Percentiles rank a stretch among this genome's conserved stretches.
Evolutionary conservation across 2,888 invertebrate species (phyloP).

Genomic region (Drosophila melanosoma): DNA sequence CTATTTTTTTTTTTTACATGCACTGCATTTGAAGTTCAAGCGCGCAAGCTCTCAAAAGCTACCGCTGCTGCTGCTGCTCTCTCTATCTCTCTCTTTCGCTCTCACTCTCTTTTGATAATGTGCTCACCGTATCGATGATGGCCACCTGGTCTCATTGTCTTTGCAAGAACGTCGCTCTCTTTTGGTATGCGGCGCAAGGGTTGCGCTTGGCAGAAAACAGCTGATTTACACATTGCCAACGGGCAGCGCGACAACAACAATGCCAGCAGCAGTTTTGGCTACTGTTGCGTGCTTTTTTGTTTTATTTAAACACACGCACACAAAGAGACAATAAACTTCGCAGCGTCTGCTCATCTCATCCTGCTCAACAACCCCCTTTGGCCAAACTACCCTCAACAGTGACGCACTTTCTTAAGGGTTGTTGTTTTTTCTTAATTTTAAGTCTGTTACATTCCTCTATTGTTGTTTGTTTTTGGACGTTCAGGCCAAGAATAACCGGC

Average conservation of each 20-base stretch:
- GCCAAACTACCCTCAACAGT: slow-evolving; percentile 51
- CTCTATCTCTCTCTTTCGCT: slow-evolving; percentile 4
- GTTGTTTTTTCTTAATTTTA: slow-evolving; percentile 33
- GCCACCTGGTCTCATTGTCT: slow-evolving; percentile 46
- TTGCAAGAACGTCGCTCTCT: slow-evolving; percentile 17
- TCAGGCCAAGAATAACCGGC: slow-evolving; percentile 56
- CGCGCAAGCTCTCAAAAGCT: slow-evolving; percentile 61
- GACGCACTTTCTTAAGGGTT: slow-evolving; percentile 65
- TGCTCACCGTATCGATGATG: slow-evolving; percentile 17
- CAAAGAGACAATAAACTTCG: slow-evolving; percentile 32
- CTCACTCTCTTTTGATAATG: slow-evolving; percentile 13
- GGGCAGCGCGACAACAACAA: slow-evolving; percentile 6
- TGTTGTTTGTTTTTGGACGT: slow-evolving; percentile 20
- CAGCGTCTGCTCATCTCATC: slow-evolving; percentile 15
- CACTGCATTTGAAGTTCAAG: slow-evolving; percentile 77
- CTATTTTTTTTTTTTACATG: slow-evolving; percentile 39
- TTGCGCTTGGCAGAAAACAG: slow-evolving; percentile 53
- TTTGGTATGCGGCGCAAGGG: slow-evolving; percentile 56
- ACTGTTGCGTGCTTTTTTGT: slow-evolving; percentile 23
- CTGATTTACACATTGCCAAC: slow-evolving; percentile 57
- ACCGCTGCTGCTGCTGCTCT: slow-evolving; percentile 12
- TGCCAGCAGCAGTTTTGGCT: slow-evolving; percentile 39
- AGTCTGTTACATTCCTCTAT: slow-evolving; percentile 20
- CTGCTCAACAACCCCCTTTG: slow-evolving; percentile 49
- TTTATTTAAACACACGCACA: background rate